Evolutionary conservation across 2,797 vertebrate species (phyloP).

Genomic region (Pipistrellus pygmaeus): DNA sequence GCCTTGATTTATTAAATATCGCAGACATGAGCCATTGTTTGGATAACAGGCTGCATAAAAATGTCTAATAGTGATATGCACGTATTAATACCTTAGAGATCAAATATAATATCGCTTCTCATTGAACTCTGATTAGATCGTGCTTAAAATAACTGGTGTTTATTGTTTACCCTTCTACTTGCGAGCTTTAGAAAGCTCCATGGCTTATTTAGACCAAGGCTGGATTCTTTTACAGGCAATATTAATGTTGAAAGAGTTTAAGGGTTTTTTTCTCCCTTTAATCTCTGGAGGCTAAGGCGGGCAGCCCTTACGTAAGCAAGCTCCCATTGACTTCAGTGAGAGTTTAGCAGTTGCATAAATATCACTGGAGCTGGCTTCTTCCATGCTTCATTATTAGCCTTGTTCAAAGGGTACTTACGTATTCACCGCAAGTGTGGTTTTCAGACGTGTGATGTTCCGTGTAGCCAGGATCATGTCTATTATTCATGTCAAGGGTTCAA

Average conservation of each 20-base stretch:
- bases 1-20: slow-evolving; percentile 83
- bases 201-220: slow-evolving; percentile 72
- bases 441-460: not conserved
- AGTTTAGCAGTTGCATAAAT: slow-evolving; percentile 76
- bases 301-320: slow-evolving; percentile 77
- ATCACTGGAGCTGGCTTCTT: slow-evolving; percentile 34
- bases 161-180: slow-evolving; percentile 78
- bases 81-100: slow-evolving; percentile 83
- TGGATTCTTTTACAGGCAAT: slow-evolving; percentile 72
- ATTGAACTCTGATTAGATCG: slow-evolving; percentile 82
- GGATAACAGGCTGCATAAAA: slow-evolving; percentile 74
- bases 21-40: slow-evolving; percentile 79
- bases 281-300: slow-evolving; percentile 73
- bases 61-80: slow-evolving; percentile 76
- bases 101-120: slow-evolving; percentile 83
- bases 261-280: slow-evolving; percentile 74
- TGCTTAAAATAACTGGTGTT: slow-evolving; percentile 83
- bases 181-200: slow-evolving; percentile 75
- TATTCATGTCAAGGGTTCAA: not conserved
- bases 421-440: slow-evolving; percentile 21
- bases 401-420: not conserved
- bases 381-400: slow-evolving; percentile 10
- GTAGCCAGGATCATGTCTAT: not conserved
- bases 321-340: slow-evolving; percentile 69
- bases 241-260: slow-evolving; percentile 78